phyloP scores from a whole-genome alignment of 2,113 vertebrate genomes.

The Anoura caudifer region DNA sequence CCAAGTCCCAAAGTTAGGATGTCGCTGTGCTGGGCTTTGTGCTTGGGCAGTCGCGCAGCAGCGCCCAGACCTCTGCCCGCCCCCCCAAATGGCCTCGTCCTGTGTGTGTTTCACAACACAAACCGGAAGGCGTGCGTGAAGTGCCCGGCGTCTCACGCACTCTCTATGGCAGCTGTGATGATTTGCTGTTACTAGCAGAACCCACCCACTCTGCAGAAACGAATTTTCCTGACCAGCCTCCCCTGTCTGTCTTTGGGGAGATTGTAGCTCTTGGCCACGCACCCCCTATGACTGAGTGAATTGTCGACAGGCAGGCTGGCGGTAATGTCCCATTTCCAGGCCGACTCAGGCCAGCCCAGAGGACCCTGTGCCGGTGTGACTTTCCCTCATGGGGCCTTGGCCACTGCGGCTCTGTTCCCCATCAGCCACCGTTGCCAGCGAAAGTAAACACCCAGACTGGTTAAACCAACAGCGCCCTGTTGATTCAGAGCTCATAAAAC shows the following conservation, averaged over 20 bases:
- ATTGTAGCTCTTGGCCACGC: constrained; percentile 63
- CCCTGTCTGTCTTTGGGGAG: not conserved
- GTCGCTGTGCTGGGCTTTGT: not conserved
- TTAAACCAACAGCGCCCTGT: constrained; percentile 75
- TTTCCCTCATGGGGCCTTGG: constrained; percentile 48
- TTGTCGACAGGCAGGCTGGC: constrained; percentile 66
- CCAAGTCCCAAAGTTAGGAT: not conserved
- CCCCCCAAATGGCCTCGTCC: fast-evolving
- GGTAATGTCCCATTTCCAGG: constrained; percentile 58
- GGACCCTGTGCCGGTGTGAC: constrained; percentile 53
- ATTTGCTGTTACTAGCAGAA: not conserved
- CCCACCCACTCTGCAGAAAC: not conserved
- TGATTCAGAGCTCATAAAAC: constrained; percentile 79
- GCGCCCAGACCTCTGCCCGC: not conserved
- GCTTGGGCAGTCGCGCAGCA: fast-evolving
- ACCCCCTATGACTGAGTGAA: constrained; percentile 18
- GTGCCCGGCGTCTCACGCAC: fast-evolving
- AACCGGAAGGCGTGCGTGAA: fast-evolving
- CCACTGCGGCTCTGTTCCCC: constrained; percentile 56
- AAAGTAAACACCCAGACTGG: constrained; percentile 76
- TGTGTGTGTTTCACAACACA: not conserved
- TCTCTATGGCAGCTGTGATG: not conserved
- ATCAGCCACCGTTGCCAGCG: constrained; percentile 74
- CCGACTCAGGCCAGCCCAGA: fast-evolving
- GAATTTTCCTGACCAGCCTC: not conserved